Evolutionary conservation across 2,888 invertebrate genomes (phyloP), one percentile per base, ranked within the genome.

Genomic region (Hetaerina titia): DNA sequence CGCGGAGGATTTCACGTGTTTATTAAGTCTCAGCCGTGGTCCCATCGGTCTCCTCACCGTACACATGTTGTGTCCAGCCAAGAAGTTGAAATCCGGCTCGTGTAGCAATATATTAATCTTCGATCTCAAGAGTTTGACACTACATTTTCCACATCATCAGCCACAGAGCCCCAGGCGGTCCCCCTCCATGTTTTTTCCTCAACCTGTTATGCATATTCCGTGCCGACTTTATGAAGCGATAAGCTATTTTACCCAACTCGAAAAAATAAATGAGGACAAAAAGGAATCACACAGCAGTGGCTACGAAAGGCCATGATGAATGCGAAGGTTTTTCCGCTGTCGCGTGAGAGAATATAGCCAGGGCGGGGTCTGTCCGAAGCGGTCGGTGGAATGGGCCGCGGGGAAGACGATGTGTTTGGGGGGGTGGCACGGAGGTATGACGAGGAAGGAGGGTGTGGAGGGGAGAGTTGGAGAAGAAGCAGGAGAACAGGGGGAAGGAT

Each of bases 131-230:
- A 57, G 69, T 92, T 69, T 92, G 92, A 92, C 92, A 92, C 64
- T 74, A 92, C 92, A 92, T 92, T 92, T 92, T 92, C 92, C 69
- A 92, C 92, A 69, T 92, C 92, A 74, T 92, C 92, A 69, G 92
- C 92, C 92, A n/a, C 69, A 69, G 69, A 92, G 92, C 92, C 92
- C 56, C 74, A 45, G 92, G 92, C 92, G 92, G 92, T 92, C 92
- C 69, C 31, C 81, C 81, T 31, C 31, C 31, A 15, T 81, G 31
- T 81, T 81, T 81, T 15, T 31, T 13, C 81, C n/a, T 45, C 45
- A 92, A 92, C 92, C 92, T 92, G 92, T 92, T 92, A 92, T 92
- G 92, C 92, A 92, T 92, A 92, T 92, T 69, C 92, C 92, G 69
- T 31, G 56, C 69, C 74, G 69, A 56, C 69, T 69, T 92, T 92